A percentile compares a stretch with the other conserved stretches of the same genome.
These are phyloP conservation scores for Sarcophilus harrisii DNA, from an alignment of 2,797 vertebrate species.

Conservation along the genomic window DNA sequence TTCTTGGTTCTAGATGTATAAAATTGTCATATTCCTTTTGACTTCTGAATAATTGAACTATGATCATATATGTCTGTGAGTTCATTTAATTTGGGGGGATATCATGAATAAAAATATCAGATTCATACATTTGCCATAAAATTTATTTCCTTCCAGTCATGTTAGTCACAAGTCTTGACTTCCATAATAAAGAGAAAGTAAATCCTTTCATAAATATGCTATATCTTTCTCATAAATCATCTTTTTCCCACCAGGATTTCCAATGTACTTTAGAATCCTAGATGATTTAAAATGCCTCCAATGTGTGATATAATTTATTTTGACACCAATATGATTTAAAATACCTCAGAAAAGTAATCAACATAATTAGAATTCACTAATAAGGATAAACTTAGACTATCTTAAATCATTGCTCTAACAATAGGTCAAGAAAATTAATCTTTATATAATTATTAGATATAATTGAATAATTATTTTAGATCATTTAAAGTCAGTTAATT, in stretches of 20 bases:
- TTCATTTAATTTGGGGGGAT: too few relatives aligned
- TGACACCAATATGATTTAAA: neutral
- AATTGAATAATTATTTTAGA: neutral
- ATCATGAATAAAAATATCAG: too few relatives aligned
- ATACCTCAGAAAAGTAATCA: neutral
- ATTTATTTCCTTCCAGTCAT: neutral
- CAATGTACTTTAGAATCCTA: neutral
- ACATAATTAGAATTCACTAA: neutral
- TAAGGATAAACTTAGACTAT: neutral
- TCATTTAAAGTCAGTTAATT: neutral
- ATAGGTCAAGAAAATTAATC: conserved; percentile 8
- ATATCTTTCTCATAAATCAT: neutral
- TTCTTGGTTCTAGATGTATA: too few relatives aligned
- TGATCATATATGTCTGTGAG: too few relatives aligned
- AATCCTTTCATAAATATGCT: neutral
- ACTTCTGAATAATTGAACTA: too few relatives aligned
- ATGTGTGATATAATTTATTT: neutral
- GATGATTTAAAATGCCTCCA: neutral
- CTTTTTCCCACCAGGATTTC: neutral
- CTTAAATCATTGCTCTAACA: neutral
- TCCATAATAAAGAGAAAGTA: neutral
- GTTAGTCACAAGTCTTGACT: neutral
- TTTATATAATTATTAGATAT: neutral
- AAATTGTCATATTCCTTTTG: too few relatives aligned
- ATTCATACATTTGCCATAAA: too few relatives aligned